Evolutionary conservation across 1,140 invertebrate species (phyloP), one percentile per base, ranked within the genome.

Genomic region (Camponotus floridanus): DNA sequence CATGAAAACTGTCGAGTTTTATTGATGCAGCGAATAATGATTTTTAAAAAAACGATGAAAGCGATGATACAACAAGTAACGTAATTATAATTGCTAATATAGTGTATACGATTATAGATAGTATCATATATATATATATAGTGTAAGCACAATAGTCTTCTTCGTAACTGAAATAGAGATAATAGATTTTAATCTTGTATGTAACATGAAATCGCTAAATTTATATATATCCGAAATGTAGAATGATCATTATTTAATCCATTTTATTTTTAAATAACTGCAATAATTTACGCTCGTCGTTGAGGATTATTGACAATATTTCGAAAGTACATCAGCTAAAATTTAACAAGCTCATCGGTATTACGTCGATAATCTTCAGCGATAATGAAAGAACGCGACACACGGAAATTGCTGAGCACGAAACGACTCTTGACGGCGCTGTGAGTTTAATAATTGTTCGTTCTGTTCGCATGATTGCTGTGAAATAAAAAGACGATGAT

Each of bases 391-490:
- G 26, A 62, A 83, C 68, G 57, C 55, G 68, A 83, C 68, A 26
- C 39, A 57, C 61, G 42, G n/a, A 74, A 83, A 83, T 83, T 74
- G 68, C 79, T 74, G 68, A 83, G 79, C 55, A 73, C 13, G 68
- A 62, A 74, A 21, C 45, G 68, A 73, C 39, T 83, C 79, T 83
- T 73, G 57, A 48, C 55, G 55, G 36, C 26, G 67, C 55, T 8
- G 51, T 81, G 79, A 81, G 6, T 83, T 74, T 59, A 73, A 39
- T 83, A 83, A 83, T 74, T 74, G 79, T 83, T 61, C 79, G 68
- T 71, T 83, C 68, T 83, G 55, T 73, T 31, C n/a, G 55, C 68
- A 62, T 83, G 67, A 81, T 81, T 81, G 79, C 68, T 83, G 33
- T 15, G 8, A 61, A 83, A 73, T 59, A 83, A 74, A 74, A 74